Base-by-base conservation (phyloP, 2,113 vertebrate species). In the Barnardius zonarius region DNA sequence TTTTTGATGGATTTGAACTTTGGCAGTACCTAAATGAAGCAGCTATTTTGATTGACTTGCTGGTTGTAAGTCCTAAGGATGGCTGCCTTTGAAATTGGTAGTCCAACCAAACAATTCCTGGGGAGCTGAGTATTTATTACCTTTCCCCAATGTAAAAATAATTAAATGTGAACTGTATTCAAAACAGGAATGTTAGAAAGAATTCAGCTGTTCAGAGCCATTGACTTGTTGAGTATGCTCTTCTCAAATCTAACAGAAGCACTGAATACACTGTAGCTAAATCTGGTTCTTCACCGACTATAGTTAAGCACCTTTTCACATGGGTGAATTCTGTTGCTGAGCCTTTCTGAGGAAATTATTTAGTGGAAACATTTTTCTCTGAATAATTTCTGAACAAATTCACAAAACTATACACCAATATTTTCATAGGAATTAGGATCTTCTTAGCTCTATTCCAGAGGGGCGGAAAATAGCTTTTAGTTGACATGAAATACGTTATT, bases 401-500 rank as follows among this genome's bases (percentile, higher is more conserved):
- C 48, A 49, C 19, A 41, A 57, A 92, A 55, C 5, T 27, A 51
- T 35, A 41, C 14, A 69, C 23, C 23, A 69, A 24, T 72, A 79
- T 85, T 91, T 95, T 89, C 66, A 73, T 25, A 83, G 44, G 69
- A 92, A 69, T 87, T 64, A 57, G 28, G 10, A 82, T 84, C 61
- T 69, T 77, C 63, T 66, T 76, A 77, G 48, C 37, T 90, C 17
- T 83, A 2, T 92, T 95, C 57, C 59, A 81, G 6, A 44, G 54
- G 41, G 31, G 6, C 54, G 22, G 62, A 63, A 89, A 79, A 86
- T 31, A 83, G 66, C 46, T 94, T 78, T 88, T 79, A 70, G 57
- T 35, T 96, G 90, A 90, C 82, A 94, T 51, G 41, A 95, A 94
- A 49, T 69, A 22, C 7, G 28, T 66, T 97, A 79, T 92, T 96